Conservation (phyloP, 2,797 vertebrate species). For the Novumbra hubbsi region DNA sequence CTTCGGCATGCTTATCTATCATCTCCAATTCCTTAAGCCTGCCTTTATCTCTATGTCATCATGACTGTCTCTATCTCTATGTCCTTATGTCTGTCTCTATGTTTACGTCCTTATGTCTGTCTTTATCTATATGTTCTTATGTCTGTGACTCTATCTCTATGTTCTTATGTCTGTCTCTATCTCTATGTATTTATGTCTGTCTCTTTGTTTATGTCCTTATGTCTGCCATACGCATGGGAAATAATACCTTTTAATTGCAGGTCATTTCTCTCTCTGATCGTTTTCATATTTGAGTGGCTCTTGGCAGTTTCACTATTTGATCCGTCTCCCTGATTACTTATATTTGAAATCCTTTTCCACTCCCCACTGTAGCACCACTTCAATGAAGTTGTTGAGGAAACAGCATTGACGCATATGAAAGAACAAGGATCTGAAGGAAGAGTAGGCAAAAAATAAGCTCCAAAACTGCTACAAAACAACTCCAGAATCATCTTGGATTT, state of each 20-base stretch:
- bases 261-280: neutral
- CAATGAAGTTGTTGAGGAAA: neutral
- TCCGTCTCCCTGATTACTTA: neutral
- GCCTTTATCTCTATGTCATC: neutral
- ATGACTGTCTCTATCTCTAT: no score
- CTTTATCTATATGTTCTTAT: no score
- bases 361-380: neutral
- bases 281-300: neutral
- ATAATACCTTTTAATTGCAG: neutral
- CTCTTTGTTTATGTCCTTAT: neutral
- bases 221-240: neutral
- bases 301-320: neutral
- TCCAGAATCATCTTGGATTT: neutral
- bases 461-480: neutral
- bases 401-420: neutral
- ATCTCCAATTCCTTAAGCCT: neutral
- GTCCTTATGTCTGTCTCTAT: no score
- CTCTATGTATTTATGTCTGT: neutral
- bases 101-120: no score
- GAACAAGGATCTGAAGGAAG: neutral
- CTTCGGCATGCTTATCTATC: no score
- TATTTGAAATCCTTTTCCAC: neutral
- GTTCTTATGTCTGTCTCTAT: no score
- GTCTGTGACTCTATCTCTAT: neutral
- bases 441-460: neutral